Evolutionary conservation across 2,113 vertebrate species (phyloP).

Genomic region (Alethe diademata): DNA sequence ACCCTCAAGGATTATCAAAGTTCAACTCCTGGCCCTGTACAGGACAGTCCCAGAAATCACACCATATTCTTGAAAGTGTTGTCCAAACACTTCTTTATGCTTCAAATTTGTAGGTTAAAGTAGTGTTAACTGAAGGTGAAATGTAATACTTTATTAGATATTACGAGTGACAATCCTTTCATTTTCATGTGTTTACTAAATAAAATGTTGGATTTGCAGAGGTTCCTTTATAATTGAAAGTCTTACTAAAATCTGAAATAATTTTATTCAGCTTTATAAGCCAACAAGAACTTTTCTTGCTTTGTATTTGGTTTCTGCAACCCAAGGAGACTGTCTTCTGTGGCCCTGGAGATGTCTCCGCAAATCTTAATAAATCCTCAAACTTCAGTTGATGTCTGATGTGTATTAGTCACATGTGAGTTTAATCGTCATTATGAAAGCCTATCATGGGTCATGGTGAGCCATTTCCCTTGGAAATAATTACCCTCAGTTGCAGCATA

Average conservation of each 20-base stretch:
- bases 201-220: not conserved
- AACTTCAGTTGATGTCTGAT: constrained; percentile 33
- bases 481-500: constrained; percentile 50
- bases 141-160: not conserved
- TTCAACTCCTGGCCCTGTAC: not conserved
- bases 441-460: constrained; percentile 21
- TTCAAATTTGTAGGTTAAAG: not conserved
- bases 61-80: no score
- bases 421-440: constrained; percentile 47
- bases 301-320: not conserved
- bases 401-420: constrained; percentile 36
- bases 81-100: not conserved
- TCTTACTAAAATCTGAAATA: not conserved
- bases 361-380: constrained; percentile 39
- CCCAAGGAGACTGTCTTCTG: not conserved
- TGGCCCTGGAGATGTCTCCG: not conserved
- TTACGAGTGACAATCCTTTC: not conserved
- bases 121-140: not conserved
- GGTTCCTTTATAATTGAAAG: not conserved
- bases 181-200: not conserved
- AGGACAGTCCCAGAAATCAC: not conserved
- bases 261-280: not conserved
- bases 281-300: not conserved
- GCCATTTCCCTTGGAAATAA: constrained; percentile 58
- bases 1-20: not conserved